Evolutionary conservation across 2,888 invertebrate species (phyloP).

Genomic region (Aphidius colemani): DNA sequence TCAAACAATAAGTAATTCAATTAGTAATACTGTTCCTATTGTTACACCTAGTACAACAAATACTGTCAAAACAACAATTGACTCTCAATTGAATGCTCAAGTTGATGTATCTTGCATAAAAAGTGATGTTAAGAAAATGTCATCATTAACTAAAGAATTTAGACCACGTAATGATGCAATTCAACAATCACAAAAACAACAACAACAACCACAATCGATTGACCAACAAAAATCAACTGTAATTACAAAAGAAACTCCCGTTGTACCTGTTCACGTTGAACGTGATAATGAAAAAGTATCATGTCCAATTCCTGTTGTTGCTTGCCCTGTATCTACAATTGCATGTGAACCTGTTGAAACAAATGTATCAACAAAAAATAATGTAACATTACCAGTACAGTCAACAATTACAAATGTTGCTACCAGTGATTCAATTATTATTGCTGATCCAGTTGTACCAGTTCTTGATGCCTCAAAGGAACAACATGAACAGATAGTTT

Average conservation of each 20-base stretch:
- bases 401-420: slow-evolving; percentile 15
- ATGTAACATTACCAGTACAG: slow-evolving; percentile 37
- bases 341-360: slow-evolving; percentile 31
- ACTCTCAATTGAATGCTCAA: slow-evolving; percentile 38
- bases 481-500: slow-evolving; percentile 44
- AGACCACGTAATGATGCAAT: slow-evolving; percentile 47
- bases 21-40: slow-evolving; percentile 7
- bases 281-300: slow-evolving; percentile 29
- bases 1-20: slow-evolving; percentile 21
- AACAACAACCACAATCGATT: background rate
- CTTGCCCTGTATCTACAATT: slow-evolving; percentile 8
- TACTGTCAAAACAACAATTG: slow-evolving; percentile 10
- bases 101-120: too few species aligned
- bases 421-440: slow-evolving; percentile 14
- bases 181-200: slow-evolving; percentile 12
- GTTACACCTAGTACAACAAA: slow-evolving; percentile 16
- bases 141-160: slow-evolving; percentile 41
- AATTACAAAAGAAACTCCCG: slow-evolving; percentile 29
- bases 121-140: too few species aligned
- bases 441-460: slow-evolving; percentile 34
- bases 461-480: slow-evolving; percentile 38
- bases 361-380: slow-evolving; percentile 46
- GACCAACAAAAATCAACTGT: slow-evolving; percentile 27
- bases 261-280: slow-evolving; percentile 17
- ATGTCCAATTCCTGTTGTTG: slow-evolving; percentile 15